A percentile compares a stretch with the other conserved stretches of the same genome.
Evolutionary conservation across 2,888 invertebrate species (phyloP).

Genomic region (Mechanitis mazaeus): DNA sequence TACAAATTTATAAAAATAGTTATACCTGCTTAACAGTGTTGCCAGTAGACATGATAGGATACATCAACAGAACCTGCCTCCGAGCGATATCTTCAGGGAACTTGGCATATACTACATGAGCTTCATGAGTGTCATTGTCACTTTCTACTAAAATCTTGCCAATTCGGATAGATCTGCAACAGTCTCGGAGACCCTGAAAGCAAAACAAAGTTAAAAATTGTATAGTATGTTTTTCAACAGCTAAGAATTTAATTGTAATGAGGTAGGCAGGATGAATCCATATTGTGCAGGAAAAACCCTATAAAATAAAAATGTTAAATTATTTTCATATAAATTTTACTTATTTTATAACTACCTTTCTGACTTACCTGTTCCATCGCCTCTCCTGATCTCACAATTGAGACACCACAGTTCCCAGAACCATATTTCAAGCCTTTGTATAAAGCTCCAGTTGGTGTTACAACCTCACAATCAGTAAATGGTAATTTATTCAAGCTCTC

Average conservation of each 20-base stretch:
- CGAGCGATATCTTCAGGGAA: slow-evolving; percentile 96
- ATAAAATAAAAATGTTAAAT: background rate
- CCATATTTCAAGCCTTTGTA: slow-evolving; percentile 96
- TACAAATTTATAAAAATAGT: no score
- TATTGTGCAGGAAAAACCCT: background rate
- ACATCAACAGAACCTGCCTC: slow-evolving; percentile 95
- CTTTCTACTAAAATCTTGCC: slow-evolving; percentile 99
- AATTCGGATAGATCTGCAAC: slow-evolving; percentile 98
- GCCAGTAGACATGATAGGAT: slow-evolving; percentile 99
- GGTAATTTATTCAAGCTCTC: slow-evolving; percentile 98
- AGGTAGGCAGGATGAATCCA: no score
- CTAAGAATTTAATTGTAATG: background rate
- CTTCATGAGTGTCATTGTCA: slow-evolving; percentile 96
- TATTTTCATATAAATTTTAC: no score
- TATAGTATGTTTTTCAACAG: background rate
- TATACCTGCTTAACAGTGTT: slow-evolving; percentile 90
- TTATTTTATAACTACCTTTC: no score
- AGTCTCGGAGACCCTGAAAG: slow-evolving; percentile 89
- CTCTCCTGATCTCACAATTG: slow-evolving; percentile 95
- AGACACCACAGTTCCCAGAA: slow-evolving; percentile 98
- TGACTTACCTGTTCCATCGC: slow-evolving; percentile 91
- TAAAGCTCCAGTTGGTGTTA: slow-evolving; percentile 93
- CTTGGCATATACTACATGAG: slow-evolving; percentile 97
- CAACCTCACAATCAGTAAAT: slow-evolving; percentile 91
- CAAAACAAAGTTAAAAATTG: background rate